Evolutionary conservation across 2,797 vertebrate genomes (phyloP).

Genomic region (Oophaga sylvatica): DNA sequence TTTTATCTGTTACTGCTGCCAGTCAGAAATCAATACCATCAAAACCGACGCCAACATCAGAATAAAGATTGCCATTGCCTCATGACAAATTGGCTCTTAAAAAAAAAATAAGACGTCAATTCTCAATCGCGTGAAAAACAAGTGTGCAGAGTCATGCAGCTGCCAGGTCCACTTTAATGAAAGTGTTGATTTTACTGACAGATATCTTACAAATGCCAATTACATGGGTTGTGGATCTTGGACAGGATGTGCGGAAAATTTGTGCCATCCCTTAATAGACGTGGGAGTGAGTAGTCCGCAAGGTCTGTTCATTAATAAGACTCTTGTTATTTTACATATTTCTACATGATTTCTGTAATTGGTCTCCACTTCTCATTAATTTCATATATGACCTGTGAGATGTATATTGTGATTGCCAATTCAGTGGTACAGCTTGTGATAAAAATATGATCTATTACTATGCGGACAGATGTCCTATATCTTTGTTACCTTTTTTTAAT

Average conservation of each 20-base stretch:
- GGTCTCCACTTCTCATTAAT: background rate
- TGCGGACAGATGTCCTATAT: background rate
- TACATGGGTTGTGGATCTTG: slow-evolving; percentile 28
- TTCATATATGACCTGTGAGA: background rate
- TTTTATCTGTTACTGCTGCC: background rate
- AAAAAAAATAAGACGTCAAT: background rate
- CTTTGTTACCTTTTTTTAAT: background rate
- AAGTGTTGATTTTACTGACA: slow-evolving; percentile 14
- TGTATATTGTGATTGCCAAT: background rate
- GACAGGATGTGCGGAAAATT: slow-evolving; percentile 37
- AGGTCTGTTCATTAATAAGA: slow-evolving; percentile 40
- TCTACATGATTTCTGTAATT: background rate
- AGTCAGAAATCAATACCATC: slow-evolving; percentile 1
- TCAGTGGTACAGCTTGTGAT: background rate
- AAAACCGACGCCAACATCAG: background rate
- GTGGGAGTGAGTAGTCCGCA: slow-evolving; percentile 32
- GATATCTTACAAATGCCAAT: slow-evolving; percentile 16
- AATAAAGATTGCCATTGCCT: background rate
- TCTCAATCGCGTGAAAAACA: background rate
- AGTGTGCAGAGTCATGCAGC: background rate
- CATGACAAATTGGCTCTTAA: background rate
- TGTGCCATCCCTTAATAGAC: slow-evolving; percentile 19
- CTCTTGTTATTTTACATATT: slow-evolving; percentile 30
- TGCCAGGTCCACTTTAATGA: background rate
- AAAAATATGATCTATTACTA: background rate